Base-by-base conservation (phyloP, 2,888 invertebrate species). In the Unio delphinus region DNA sequence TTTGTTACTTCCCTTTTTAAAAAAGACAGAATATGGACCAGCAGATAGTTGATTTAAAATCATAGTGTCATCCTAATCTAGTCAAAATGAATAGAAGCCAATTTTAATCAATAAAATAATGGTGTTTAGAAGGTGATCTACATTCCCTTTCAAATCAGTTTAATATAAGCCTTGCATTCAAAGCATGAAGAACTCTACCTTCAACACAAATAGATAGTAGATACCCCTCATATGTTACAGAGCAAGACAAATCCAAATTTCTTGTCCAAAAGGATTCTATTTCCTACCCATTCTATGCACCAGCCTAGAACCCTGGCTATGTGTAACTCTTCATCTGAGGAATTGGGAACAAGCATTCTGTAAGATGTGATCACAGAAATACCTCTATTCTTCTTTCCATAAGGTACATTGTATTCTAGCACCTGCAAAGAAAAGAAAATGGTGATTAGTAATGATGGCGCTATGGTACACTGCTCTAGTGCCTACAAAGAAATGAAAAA, bases 321-420 rank as follows among this genome's bases (percentile, higher is more conserved):
- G 80, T 93, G 93, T 58, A 96, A 90, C 83, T 95, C 95, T 79
- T 95, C 95, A 0, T 94, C 93, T 0, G 94, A 95, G 5, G 94
- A 90, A 71, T 93, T 92, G 65, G 92, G 91, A 4, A 80, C 79
- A 8, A 90, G 78, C 56, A 80, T 75, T 66, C 83, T 79, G 74
- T 88, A 90, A 1, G 91, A 86, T 45, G 87, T 84, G 4, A 90
- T 87, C 15, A 91, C 89, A 23, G 90, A 85, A 61, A 90, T 72
- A 2, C 91, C 91, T 55, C 92, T 83, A 64, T 89, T 91, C 80
- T 90, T 95, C 91, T 97, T 98, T 3, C 98, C 98, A 83, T 93
- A 93, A 0, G 96, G 95, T 6, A 97, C 95, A 91, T 97, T 98
- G 91, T 97, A 97, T 89, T 97, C 95, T 76, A 96, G 91, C 30